Evolutionary conservation across 2,113 vertebrate genomes (phyloP).

Genomic region (Callocephalon fimbriatum): DNA sequence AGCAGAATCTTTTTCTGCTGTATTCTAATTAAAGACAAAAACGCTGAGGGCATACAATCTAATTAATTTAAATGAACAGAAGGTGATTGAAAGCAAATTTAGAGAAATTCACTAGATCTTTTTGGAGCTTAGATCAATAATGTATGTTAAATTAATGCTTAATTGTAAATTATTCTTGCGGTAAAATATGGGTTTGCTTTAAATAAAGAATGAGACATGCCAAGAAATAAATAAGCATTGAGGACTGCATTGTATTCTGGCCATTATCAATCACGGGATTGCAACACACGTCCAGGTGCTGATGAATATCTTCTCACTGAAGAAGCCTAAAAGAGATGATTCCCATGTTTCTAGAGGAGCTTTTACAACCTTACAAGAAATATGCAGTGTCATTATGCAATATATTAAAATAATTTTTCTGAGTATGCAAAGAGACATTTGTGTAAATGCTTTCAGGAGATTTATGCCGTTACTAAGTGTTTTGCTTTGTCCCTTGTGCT

Average conservation of each 20-base stretch:
- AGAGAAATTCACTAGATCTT: background rate
- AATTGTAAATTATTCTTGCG: background rate
- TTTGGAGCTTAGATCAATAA: background rate
- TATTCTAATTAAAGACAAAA: background rate
- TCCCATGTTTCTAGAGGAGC: background rate
- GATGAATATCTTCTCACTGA: background rate
- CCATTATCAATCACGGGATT: background rate
- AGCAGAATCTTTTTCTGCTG: background rate
- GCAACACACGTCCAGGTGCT: background rate
- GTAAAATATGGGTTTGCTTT: background rate
- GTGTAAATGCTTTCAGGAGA: background rate
- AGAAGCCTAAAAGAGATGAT: background rate
- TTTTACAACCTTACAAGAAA: background rate
- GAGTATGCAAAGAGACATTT: background rate
- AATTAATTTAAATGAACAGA: constrained; percentile 12
- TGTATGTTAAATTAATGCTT: background rate
- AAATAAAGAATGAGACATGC: background rate
- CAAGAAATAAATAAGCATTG: background rate
- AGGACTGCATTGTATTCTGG: background rate
- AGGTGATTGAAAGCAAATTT: background rate
- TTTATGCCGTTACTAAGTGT: background rate
- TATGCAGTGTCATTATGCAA: background rate
- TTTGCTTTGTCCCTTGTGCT: background rate
- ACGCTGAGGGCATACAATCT: background rate
- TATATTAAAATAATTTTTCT: background rate